These are phyloP conservation scores for Genyomyrus donnyi DNA, from an alignment of 2,113 vertebrate genomes.

Conservation along the genomic window DNA sequence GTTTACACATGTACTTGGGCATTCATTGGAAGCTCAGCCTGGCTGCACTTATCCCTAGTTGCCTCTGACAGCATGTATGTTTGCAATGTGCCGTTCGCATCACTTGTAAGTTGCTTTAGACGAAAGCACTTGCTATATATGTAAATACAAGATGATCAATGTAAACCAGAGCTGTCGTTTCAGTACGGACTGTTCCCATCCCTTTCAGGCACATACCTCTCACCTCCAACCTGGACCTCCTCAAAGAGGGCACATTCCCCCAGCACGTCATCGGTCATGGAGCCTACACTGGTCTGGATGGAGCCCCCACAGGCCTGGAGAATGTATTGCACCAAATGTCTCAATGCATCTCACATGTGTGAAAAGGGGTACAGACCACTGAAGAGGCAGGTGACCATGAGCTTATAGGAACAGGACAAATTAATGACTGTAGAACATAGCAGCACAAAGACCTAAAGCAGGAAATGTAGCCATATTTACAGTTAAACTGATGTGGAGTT, in stretches of 20 bases:
- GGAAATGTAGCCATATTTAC: not conserved
- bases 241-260: slow-evolving; percentile 86
- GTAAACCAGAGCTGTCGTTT: not conserved
- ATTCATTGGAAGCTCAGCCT: not conserved
- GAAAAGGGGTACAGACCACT: not conserved
- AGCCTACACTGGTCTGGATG: slow-evolving; percentile 86
- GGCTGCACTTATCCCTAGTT: not conserved
- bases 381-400: not conserved
- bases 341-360: not conserved
- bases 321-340: slow-evolving; percentile 17
- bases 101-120: not conserved
- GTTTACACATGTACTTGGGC: not conserved
- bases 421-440: not conserved
- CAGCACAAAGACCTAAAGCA: not conserved
- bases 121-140: not conserved
- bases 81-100: not conserved
- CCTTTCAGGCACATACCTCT: slow-evolving; percentile 62
- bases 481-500: not conserved
- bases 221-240: slow-evolving; percentile 89
- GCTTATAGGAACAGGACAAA: not conserved
- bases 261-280: slow-evolving; percentile 74
- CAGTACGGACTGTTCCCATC: not conserved
- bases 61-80: not conserved
- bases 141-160: not conserved
- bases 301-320: slow-evolving; percentile 89